Percentiles rank a stretch among this genome's conserved stretches.
These are phyloP conservation scores for Drosophila truncata DNA, from an alignment of 1,140 invertebrate genomes.

Conservation along the genomic window DNA sequence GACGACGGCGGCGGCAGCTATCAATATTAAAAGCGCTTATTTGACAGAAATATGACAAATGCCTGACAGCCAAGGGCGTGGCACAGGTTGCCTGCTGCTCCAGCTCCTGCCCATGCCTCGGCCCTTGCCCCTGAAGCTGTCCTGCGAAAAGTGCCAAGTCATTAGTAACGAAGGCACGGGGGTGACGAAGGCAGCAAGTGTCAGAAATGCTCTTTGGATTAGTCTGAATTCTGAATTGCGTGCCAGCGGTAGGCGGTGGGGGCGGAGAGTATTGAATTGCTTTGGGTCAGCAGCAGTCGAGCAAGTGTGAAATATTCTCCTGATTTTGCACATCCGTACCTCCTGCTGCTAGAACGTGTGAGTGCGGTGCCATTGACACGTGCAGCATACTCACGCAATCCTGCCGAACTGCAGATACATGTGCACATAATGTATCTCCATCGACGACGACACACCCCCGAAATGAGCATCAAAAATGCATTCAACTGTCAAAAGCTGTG, in stretches of 20 bases:
- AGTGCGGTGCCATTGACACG: conserved; percentile 66
- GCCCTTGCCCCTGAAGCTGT: conserved; percentile 13
- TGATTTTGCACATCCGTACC: conserved; percentile 37
- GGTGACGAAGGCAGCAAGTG: conserved; percentile 54
- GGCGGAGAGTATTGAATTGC: conserved; percentile 17
- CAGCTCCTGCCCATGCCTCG: background rate
- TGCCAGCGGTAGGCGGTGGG: conserved; percentile 2
- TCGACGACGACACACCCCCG: background rate
- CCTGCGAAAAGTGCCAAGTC: conserved; percentile 76
- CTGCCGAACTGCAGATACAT: conserved; percentile 20
- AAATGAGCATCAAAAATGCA: conserved; percentile 76
- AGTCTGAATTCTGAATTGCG: conserved; percentile 69
- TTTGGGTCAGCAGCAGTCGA: conserved; percentile 40
- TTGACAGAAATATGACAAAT: conserved; percentile 84
- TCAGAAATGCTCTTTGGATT: conserved; percentile 83
- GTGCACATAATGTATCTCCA: conserved; percentile 22
- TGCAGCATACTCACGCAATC: conserved; percentile 72
- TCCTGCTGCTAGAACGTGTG: conserved; percentile 47
- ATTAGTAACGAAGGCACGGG: conserved; percentile 66
- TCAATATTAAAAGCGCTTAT: conserved; percentile 84
- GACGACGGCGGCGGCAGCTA: conserved; percentile 54
- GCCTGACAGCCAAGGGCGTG: conserved; percentile 75
- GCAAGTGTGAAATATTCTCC: conserved; percentile 70
- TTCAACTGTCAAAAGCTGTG: conserved; percentile 77
- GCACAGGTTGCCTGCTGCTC: conserved; percentile 55